Percentiles rank a stretch among this genome's conserved stretches.
These are phyloP conservation scores for Centropus unirufus DNA, from an alignment of 2,113 vertebrate genomes.

Conservation along the genomic window DNA sequence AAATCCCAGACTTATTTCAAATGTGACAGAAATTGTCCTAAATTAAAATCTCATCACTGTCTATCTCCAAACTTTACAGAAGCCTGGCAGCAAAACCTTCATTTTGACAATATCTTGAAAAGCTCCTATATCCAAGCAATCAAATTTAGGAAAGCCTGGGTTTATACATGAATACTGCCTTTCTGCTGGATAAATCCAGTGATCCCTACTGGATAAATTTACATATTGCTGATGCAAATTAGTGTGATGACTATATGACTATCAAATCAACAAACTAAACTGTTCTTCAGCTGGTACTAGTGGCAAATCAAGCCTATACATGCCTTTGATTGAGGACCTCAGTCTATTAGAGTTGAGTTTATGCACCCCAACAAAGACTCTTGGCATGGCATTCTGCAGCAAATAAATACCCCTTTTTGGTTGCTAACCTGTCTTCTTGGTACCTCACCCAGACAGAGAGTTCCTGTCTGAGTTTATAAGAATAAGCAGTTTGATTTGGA, in stretches of 20 bases:
- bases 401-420: conserved; percentile 28
- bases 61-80: not conserved
- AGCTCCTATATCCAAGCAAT: not conserved
- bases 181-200: not conserved
- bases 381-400: not conserved
- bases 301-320: not conserved
- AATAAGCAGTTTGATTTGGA: conserved; percentile 66
- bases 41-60: not conserved
- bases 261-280: not conserved
- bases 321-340: not conserved
- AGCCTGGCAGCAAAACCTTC: not conserved
- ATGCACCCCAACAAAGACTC: not conserved
- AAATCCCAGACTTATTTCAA: not conserved
- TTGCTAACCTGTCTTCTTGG: conserved; percentile 52
- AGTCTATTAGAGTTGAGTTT: not conserved
- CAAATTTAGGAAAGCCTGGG: not conserved
- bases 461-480: conserved; percentile 39
- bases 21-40: not conserved
- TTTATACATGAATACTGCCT: not conserved
- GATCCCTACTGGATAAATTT: not conserved
- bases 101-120: not conserved
- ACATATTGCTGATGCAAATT: not conserved
- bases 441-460: conserved; percentile 17
- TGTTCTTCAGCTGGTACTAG: not conserved
- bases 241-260: not conserved